Evolutionary conservation across 2,113 vertebrate genomes (phyloP).

Genomic region (Dicentrarchus labrax): DNA sequence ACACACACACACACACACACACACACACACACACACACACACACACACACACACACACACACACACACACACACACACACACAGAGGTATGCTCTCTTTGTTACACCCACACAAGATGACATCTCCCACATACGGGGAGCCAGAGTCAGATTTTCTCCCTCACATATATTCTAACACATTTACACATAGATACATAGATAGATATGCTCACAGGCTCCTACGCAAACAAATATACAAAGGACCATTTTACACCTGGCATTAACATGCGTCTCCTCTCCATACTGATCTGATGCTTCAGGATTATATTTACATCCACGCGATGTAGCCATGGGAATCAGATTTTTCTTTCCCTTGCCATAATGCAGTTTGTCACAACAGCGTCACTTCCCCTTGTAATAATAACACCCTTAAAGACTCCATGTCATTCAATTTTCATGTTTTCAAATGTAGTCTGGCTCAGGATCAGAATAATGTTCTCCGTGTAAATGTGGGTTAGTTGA

Average conservation of each 20-base stretch:
- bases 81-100: conserved; percentile 46
- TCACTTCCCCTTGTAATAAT: conserved; percentile 41
- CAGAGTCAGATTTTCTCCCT: conserved; percentile 33
- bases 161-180: conserved; percentile 32
- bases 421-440: conserved; percentile 54
- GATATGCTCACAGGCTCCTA: conserved; percentile 23
- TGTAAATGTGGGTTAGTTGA: conserved; percentile 33
- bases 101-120: conserved; percentile 40
- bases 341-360: conserved; percentile 17
- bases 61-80: conserved; percentile 8
- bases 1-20: background rate
- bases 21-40: conserved; percentile 8
- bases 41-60: conserved; percentile 19
- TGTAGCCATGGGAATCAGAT: background rate
- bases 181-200: conserved; percentile 15
- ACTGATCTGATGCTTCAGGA: conserved; percentile 43
- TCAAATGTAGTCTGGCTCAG: background rate
- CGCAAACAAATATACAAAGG: conserved; percentile 43
- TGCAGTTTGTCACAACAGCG: conserved; percentile 34
- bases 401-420: conserved; percentile 33
- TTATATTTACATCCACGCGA: conserved; percentile 51
- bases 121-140: conserved; percentile 13
- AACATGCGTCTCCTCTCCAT: conserved; percentile 19
- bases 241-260: conserved; percentile 27
- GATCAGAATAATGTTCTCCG: conserved; percentile 26